phyloP scores from a whole-genome alignment of 2,888 invertebrate species.

The Hoplodrina ambigua region DNA sequence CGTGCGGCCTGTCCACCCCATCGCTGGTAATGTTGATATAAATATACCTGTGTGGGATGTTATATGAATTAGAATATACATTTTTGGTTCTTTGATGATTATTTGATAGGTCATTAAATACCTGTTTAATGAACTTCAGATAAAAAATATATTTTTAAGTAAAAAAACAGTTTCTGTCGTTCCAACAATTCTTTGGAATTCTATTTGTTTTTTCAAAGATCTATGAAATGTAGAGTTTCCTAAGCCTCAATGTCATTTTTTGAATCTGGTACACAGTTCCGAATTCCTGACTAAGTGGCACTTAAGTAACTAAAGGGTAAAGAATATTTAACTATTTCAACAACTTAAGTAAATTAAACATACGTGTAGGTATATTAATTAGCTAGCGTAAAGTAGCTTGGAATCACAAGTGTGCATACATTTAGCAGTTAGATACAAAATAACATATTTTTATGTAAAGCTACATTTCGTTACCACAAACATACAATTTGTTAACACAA shows the following conservation, averaged over 20 bases:
- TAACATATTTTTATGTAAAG: slow-evolving; percentile 14
- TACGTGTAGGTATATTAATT: background rate
- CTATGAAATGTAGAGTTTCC: background rate
- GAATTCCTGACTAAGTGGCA: background rate
- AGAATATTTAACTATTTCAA: background rate
- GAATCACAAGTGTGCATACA: slow-evolving; percentile 6
- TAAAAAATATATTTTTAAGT: background rate
- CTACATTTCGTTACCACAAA: slow-evolving; percentile 43
- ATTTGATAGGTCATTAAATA: background rate
- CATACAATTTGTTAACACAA: slow-evolving; percentile 17
- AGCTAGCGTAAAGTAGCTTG: background rate
- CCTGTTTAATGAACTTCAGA: background rate
- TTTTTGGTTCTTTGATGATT: background rate
- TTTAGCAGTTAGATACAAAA: slow-evolving; percentile 14
- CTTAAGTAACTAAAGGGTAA: background rate
- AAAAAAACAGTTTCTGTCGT: background rate
- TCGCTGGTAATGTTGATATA: slow-evolving; percentile 75
- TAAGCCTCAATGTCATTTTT: slow-evolving; percentile 13
- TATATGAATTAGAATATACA: slow-evolving; percentile 31
- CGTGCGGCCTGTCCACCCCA: slow-evolving; percentile 84
- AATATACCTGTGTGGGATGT: slow-evolving; percentile 73
- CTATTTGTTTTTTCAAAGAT: background rate
- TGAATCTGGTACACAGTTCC: background rate
- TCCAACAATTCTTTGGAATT: background rate
- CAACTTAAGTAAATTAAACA: too few relatives aligned